Base-by-base conservation (phyloP, 2,797 vertebrate genomes). In the Scomberomorus guttatus region DNA sequence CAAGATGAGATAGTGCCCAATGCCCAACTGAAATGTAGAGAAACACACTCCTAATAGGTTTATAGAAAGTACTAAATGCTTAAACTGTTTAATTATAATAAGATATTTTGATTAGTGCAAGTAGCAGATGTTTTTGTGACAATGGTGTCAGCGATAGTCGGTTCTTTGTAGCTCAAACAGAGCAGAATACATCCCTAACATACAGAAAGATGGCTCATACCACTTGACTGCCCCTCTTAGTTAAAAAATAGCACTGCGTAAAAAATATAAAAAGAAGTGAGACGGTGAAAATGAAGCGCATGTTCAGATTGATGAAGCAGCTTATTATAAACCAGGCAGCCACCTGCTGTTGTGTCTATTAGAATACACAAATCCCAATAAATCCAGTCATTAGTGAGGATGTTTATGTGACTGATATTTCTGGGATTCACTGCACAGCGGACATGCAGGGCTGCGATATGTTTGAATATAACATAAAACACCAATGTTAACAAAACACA, bases 311-410 rank as follows among this genome's bases (percentile, higher is more conserved):
- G 39, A 81, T 52, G 32, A 75, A 67, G 51, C 15, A 39, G 29
- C 54, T 78, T 68, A 65, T 82, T 64, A 66, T 72, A 66, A 80
- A 55, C 18, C 48, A 59, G 42, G 13, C 46, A 75, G 68, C 51
- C 44, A 61, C 72, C 79, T 75, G 52, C 68, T 82, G 73, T 27
- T 46, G 25, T 81, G 48, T 56, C 62, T 74, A 46, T 70, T 81
- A 65, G 70, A 59, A 78, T 24, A 13, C 50, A 72, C 54, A 64
- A 75, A 83, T 77, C 70, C 27, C 6, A 69, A 48, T 79, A 62
- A 80, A 65, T 80, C 34, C 44, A 60, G 24, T 61, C 52, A 56
- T 72, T 65, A 61, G 7, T 24, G 34, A 71, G 14, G 37, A 50
- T 72, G 22, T 68, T 76, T 60, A n/a, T 52, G 22, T 29, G 59